A percentile compares a stretch with the other conserved stretches of the same genome.
Evolutionary conservation across 2,888 invertebrate species (phyloP).

Genomic region (Seira sanloemensis): DNA sequence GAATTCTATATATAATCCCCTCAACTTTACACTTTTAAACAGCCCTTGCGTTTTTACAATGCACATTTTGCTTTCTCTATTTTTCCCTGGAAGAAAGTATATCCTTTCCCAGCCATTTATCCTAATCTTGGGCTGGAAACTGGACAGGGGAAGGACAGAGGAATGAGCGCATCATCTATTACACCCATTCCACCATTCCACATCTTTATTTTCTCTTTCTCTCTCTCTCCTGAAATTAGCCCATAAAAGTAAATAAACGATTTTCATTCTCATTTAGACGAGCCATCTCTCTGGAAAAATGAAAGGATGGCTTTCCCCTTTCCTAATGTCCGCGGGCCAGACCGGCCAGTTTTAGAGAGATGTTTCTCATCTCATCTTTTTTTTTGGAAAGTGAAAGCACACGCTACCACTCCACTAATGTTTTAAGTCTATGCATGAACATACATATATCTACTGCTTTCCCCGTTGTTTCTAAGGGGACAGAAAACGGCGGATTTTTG

Average conservation of each 20-base stretch:
- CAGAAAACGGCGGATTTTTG: conserved; percentile 28
- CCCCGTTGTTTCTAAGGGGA: conserved; percentile 2
- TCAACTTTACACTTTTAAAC: background rate
- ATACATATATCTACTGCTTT: background rate
- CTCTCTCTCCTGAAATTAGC: background rate
- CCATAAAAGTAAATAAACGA: conserved; percentile 4
- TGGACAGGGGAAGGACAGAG: conserved; percentile 10
- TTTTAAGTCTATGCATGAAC: background rate
- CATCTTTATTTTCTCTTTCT: background rate
- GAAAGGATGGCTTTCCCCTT: no score
- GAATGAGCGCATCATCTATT: conserved; percentile 2
- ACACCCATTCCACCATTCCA: conserved; percentile 8
- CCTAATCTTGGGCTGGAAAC: conserved; percentile 6
- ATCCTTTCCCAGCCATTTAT: background rate
- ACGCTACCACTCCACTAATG: background rate
- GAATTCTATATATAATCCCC: no score
- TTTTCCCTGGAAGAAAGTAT: background rate
- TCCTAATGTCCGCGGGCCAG: no score
- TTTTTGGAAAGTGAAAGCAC: background rate
- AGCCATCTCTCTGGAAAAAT: no score
- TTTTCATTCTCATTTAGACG: background rate
- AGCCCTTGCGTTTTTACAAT: background rate
- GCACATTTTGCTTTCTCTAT: background rate
- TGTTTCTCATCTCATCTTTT: background rate
- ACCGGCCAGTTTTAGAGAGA: background rate